Evolutionary conservation across 2,797 vertebrate genomes (phyloP), one percentile per base, ranked within the genome.

Genomic region (Eupleurogrammus muticus): DNA sequence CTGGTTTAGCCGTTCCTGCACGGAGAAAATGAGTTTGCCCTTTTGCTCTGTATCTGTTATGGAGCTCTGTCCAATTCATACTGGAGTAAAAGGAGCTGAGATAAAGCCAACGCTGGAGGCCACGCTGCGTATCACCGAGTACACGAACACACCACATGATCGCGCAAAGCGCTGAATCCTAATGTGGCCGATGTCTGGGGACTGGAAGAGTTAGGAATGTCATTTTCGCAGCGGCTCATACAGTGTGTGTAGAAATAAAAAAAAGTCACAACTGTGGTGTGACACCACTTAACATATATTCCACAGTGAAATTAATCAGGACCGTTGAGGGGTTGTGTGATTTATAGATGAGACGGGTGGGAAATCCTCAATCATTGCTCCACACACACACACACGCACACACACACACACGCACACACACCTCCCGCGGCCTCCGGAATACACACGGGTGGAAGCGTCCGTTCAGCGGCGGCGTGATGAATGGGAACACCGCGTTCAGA

Each of bases 401-500:
- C n/a, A n/a, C n/a, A n/a, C n/a, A n/a, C n/a, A n/a, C n/a, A n/a
- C n/a, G n/a, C n/a, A n/a, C n/a, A n/a, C n/a, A 42, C 21, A 53
- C 46, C 61, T 42, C 14, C 24, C 13, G 23, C 23, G 49, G 49
- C 35, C n/a, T 62, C 9, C 21, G 5, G 54, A 47, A 23, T 28
- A 53, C 20, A 65, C 56, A 49, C 28, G 16, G 0, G 19, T 23
- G 58, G 51, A 69, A 60, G 51, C 40, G 50, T 73, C 61, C 52
- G 36, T 68, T 75, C 48, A 24, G 60, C 63, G 47, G 64, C n/a
- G 20, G 0, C 11, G 65, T 90, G 88, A 92, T 89, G 61, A 84
- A 92, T 86, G 75, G 64, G 21, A 28, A 23, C 47, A 58, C 46
- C 51, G 82, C 79, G 75, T 84, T 87, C 70, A 84, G 80, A 85